Base-by-base conservation (phyloP, 1,140 invertebrate species). In the Campoletis sonorensis region DNA sequence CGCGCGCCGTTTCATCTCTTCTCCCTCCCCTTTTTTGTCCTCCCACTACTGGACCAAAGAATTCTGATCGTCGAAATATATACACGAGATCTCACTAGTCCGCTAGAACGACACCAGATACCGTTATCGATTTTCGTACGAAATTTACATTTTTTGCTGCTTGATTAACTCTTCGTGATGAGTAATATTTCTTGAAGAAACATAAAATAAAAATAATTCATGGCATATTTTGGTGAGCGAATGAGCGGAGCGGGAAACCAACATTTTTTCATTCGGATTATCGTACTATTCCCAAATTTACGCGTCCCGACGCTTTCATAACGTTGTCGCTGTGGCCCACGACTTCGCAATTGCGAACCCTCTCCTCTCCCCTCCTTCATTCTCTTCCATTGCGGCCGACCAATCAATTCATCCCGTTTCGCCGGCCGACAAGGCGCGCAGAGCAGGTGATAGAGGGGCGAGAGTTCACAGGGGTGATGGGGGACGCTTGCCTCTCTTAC, bases 401-500 rank as follows among this genome's bases (percentile, higher is more conserved):
- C 73, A 77, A 77, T 77, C 73, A 61, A 77, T 77, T 61, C 61
- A 77, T 77, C 64, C 73, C 30, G 51, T 77, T 77, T 61, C 51
- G 73, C 73, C 27, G 73, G 21, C 21, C 73, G 73, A 45, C 49
- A 40, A 54, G 49, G 67, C 67, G 30, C 30, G 27, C 21, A 37
- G 73, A 77, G 73, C 73, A 77, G 73, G 73, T 77, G 73, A 54
- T 23, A 37, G 73, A 61, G 49, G 37, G 72, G n/a, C 49, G 13
- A 30, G 40, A 73, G 40, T 64, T 23, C 11, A 13, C 21, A 64
- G 16, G 71, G 40, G 71, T 45, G 68, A 71, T 11, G 68, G 7
- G 37, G 40, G 15, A 49, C 40, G 21, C n/a, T 75, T 58, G 13
- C 72, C 72, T 49, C 67, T n/a, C 67, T 33, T 26, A 10, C 67